Evolutionary conservation across 2,113 vertebrate species (phyloP), one percentile per base, ranked within the genome.

Genomic region (Harpagus bidentatus): DNA sequence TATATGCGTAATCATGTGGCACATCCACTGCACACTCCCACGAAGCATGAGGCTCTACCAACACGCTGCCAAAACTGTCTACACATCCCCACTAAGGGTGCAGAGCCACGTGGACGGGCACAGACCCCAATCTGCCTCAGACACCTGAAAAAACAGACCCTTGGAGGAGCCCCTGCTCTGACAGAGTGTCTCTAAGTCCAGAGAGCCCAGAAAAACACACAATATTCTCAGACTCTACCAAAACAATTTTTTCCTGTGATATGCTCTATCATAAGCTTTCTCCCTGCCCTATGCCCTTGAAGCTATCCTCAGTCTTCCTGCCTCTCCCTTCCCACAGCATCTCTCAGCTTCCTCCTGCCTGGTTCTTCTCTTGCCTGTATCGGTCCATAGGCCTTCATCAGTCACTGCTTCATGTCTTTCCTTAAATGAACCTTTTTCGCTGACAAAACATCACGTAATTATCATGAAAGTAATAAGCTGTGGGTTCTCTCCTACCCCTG

Each of bases 1-100:
- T 62, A 50, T 0, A 58, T 6, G 10, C 9, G 22, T 8, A 48
- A 61, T 47, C 29, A 50, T 0, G 2, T 1, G 16, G 58, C 62
- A 80, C 42, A 63, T 17, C 15, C 62, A 34, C 70, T 34, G 69
- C 88, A 78, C 5, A 3, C 13, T 62, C 53, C 38, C 40, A 50
- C 0, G 0, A 63, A 83, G 38, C 4, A 2, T 2, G 8, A 69
- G 48, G 62, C 13, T 77, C 48, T 59, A 83, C 9, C 65, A 81
- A n/a, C 25, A 28, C 42, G 23, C 18, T 47, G 29, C 47, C 43
- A 55, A 67, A 90, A 80, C 31, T 18, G 43, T 25, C 76, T 59
- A 8, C 0, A 0, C 14, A 34, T 42, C 43, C 52, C 40, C n/a
- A 38, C 8, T 17, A 34, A 86, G 70, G 58, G 43, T 67, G 43